phyloP scores from a whole-genome alignment of 2,888 invertebrate species.

The Galeopsomyia nigrocyanea region DNA sequence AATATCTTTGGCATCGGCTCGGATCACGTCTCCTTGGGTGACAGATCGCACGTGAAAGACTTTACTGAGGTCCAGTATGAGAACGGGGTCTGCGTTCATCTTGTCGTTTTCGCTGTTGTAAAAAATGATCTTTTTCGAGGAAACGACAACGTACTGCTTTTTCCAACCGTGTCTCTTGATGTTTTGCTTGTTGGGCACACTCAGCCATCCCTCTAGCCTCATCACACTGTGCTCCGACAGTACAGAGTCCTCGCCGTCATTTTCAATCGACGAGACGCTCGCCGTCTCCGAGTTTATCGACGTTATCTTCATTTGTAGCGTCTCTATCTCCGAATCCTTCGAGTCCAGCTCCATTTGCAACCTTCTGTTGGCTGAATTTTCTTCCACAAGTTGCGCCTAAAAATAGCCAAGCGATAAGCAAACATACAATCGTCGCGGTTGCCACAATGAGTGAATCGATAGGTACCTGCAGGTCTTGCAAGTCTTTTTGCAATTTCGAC shows the following conservation, averaged over 20 bases:
- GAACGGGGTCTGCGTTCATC: slow-evolving; percentile 92
- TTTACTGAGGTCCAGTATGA: slow-evolving; percentile 97
- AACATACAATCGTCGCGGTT: not conserved
- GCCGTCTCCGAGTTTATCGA: slow-evolving; percentile 88
- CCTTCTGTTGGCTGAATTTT: slow-evolving; percentile 81
- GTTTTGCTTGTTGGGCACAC: slow-evolving; percentile 95
- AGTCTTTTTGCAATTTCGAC: slow-evolving; percentile 85
- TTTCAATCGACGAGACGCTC: slow-evolving; percentile 91
- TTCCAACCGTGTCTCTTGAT: slow-evolving; percentile 97
- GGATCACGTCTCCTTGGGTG: slow-evolving; percentile 98
- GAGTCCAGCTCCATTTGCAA: slow-evolving; percentile 97
- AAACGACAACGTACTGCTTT: slow-evolving; percentile 96
- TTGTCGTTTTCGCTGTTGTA: slow-evolving; percentile 96
- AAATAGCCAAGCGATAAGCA: not conserved
- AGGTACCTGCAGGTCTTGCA: slow-evolving; percentile 79
- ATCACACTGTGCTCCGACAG: slow-evolving; percentile 77
- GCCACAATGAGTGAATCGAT: no score
- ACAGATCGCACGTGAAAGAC: slow-evolving; percentile 99
- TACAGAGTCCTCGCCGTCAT: slow-evolving; percentile 82
- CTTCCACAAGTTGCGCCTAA: slow-evolving; percentile 86
- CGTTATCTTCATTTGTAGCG: slow-evolving; percentile 87
- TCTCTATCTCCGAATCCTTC: slow-evolving; percentile 96
- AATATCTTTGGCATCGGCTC: slow-evolving; percentile 98
- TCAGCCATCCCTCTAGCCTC: slow-evolving; percentile 94
- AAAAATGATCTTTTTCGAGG: slow-evolving; percentile 96